A percentile compares a stretch with the other conserved stretches of the same genome.
phyloP scores from a whole-genome alignment of 37 sponge, comb jelly and placozoan species.

The Ianthella basta region DNA sequence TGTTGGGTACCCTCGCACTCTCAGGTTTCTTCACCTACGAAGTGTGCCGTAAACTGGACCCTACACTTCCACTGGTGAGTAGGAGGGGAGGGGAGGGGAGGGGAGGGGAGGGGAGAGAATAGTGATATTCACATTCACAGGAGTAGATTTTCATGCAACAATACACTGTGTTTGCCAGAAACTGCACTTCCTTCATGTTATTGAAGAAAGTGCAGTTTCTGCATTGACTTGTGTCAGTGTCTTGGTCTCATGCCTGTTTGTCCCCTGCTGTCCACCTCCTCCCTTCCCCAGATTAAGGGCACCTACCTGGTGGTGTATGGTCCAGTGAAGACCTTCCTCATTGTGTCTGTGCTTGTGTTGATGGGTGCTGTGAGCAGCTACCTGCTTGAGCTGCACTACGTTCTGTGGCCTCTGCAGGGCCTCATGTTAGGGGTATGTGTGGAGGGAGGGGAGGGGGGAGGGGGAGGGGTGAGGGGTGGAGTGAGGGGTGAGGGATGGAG shows the following conservation, averaged over 20 bases:
- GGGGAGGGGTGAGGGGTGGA: no score
- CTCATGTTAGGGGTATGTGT: conserved; percentile 58
- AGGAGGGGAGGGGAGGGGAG: no score
- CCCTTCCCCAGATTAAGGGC: conserved; percentile 65
- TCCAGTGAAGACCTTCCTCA: conserved; percentile 51
- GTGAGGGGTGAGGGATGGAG: no score
- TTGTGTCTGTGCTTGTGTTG: conserved; percentile 31
- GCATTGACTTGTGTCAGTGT: no score
- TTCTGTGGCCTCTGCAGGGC: conserved; percentile 73
- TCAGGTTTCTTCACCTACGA: conserved; percentile 88
- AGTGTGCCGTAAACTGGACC: conserved; percentile 84
- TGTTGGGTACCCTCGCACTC: conserved; percentile 60
- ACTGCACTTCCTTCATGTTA: no score
- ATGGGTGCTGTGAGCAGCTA: conserved; percentile 68
- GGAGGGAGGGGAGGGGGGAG: no score
- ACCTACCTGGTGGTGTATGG: conserved; percentile 86
- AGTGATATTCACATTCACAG: no score
- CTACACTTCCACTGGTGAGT: conserved; percentile 62
- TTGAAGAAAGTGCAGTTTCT: no score
- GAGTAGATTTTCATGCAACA: no score
- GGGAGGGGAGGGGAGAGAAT: no score
- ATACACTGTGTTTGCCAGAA: no score
- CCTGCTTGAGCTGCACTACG: conserved; percentile 31
- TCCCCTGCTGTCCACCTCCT: background rate
- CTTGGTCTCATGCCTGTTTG: background rate